Percentiles rank a stretch among this genome's conserved stretches.
Evolutionary conservation across 2,797 vertebrate species (phyloP).

Genomic region (Tokudaia muenninki): DNA sequence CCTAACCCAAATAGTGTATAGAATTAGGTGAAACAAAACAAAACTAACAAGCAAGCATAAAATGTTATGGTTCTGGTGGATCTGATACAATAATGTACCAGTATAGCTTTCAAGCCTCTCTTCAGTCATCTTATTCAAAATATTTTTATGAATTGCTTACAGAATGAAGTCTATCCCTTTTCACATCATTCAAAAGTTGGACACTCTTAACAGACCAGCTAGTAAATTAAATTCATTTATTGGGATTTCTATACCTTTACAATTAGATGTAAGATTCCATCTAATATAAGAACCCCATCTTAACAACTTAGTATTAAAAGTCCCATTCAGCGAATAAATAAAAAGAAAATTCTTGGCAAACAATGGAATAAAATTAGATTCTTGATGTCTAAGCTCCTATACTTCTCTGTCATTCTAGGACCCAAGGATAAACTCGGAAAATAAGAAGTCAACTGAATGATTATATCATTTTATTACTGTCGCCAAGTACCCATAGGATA

Average conservation of each 20-base stretch:
- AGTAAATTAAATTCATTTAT: not conserved
- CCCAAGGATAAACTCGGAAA: not conserved
- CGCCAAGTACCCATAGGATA: not conserved
- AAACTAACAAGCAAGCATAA: not conserved
- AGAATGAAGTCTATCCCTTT: not conserved
- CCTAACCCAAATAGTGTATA: not conserved
- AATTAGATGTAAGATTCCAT: not conserved
- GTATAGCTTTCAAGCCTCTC: not conserved
- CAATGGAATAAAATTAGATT: accelerated
- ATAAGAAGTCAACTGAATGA: not conserved
- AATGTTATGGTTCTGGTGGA: accelerated
- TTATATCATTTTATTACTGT: not conserved
- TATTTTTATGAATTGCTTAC: not conserved
- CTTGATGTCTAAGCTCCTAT: not conserved
- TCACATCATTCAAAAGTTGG: not conserved
- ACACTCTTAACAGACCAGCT: not conserved
- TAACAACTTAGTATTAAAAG: not conserved
- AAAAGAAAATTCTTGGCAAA: not conserved
- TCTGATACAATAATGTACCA: not conserved
- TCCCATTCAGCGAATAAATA: not conserved
- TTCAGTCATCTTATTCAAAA: not conserved
- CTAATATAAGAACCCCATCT: not conserved
- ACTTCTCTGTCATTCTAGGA: not conserved
- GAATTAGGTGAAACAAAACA: not conserved
- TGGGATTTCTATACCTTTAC: not conserved